Evolutionary conservation across 2,797 vertebrate species (phyloP).

Genomic region (Rhinophrynus dorsalis): DNA sequence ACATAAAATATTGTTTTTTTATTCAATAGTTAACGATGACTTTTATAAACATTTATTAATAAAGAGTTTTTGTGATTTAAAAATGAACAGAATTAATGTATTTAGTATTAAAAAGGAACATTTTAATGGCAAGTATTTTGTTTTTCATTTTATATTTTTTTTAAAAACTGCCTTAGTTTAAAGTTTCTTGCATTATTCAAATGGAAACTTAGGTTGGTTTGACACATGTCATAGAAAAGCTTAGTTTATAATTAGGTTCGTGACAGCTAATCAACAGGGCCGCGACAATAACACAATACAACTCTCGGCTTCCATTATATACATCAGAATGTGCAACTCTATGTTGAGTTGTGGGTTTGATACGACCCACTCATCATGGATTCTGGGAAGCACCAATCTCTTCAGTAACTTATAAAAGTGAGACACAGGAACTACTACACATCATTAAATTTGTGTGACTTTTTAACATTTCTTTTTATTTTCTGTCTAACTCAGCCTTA

Average conservation of each 20-base stretch:
- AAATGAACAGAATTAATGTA: too few relatives aligned
- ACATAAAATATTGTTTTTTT: too few relatives aligned
- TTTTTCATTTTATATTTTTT: too few relatives aligned
- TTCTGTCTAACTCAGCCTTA: not conserved
- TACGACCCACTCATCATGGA: not conserved
- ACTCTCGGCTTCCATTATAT: not conserved
- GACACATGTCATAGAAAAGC: not conserved
- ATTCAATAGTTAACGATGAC: too few relatives aligned
- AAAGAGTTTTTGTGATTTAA: too few relatives aligned
- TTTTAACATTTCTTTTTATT: not conserved
- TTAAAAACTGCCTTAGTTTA: too few relatives aligned
- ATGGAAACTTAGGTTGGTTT: not conserved
- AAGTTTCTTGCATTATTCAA: too few relatives aligned
- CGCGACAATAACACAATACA: not conserved
- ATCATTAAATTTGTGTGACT: not conserved
- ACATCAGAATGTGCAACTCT: not conserved
- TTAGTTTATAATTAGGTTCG: not conserved
- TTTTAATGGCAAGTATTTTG: too few relatives aligned
- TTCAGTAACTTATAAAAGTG: not conserved
- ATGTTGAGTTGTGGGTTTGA: not conserved
- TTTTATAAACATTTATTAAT: too few relatives aligned
- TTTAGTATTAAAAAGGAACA: too few relatives aligned
- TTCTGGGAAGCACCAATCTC: not conserved
- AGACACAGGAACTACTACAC: not conserved
- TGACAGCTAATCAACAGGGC: not conserved